Evolutionary conservation across 1,140 invertebrate species (phyloP).

Genomic region (Galleria mellonella): DNA sequence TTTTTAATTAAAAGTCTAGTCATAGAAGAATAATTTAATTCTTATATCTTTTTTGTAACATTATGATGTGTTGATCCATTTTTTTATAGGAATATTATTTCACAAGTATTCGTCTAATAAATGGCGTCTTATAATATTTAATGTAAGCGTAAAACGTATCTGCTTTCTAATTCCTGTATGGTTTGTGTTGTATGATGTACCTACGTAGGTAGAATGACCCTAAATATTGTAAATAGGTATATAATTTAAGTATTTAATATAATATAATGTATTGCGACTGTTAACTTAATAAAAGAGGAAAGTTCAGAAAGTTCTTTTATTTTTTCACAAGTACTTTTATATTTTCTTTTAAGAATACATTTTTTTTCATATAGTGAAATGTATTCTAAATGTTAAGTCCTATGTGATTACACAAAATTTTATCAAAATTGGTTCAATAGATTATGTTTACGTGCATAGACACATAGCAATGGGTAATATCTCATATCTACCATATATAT

Average conservation of each 20-base stretch:
- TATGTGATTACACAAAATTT: too few relatives aligned
- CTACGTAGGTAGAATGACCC: slow-evolving; percentile 68
- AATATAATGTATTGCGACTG: slow-evolving; percentile 60
- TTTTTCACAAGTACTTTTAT: neutral
- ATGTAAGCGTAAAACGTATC: slow-evolving; percentile 17
- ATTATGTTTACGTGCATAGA: too few relatives aligned
- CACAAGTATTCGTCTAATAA: neutral
- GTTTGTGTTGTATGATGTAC: slow-evolving; percentile 63
- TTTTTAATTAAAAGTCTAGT: slow-evolving; percentile 46
- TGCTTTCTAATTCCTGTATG: slow-evolving; percentile 62
- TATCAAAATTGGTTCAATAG: too few relatives aligned
- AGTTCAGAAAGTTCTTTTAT: slow-evolving; percentile 29
- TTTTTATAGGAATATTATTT: neutral
- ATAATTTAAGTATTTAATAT: slow-evolving; percentile 66
- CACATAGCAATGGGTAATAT: too few relatives aligned
- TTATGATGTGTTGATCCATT: neutral
- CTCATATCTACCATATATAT: too few relatives aligned
- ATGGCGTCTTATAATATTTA: neutral
- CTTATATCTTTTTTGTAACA: slow-evolving; percentile 7
- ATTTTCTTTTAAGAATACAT: too few relatives aligned
- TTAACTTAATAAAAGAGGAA: slow-evolving; percentile 63
- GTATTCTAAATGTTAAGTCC: too few relatives aligned
- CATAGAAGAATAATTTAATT: slow-evolving; percentile 28
- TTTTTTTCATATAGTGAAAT: too few relatives aligned
- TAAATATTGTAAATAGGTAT: slow-evolving; percentile 59